Evolutionary conservation across 2,797 vertebrate species (phyloP).

Genomic region (Peromyscus attwateri): DNA sequence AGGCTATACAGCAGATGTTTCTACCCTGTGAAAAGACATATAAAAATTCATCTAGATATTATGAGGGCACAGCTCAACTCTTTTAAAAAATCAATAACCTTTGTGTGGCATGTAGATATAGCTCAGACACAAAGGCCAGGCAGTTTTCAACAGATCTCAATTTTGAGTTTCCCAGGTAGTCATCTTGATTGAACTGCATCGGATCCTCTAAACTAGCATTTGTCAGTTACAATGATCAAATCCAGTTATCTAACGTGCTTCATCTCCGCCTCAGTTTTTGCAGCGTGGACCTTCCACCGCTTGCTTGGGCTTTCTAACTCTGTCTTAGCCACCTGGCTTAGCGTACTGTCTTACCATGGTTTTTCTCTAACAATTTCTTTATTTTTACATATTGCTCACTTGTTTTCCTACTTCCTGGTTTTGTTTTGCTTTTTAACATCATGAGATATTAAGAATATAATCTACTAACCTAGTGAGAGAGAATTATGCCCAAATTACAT

Average conservation of each 20-base stretch:
- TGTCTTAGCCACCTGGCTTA: neutral
- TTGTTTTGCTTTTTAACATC: neutral
- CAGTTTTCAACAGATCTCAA: too few relatives aligned
- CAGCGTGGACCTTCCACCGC: neutral
- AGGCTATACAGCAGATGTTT: neutral
- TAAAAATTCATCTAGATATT: neutral
- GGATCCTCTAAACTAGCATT: neutral
- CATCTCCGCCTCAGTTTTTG: neutral
- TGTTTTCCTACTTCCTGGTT: neutral
- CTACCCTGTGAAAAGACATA: neutral
- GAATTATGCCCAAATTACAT: neutral
- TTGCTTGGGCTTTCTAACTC: neutral
- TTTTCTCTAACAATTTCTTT: neutral
- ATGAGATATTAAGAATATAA: neutral
- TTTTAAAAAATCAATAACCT: neutral
- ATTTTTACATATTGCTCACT: too few relatives aligned
- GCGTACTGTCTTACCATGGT: neutral
- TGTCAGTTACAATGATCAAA: neutral
- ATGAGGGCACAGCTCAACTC: neutral
- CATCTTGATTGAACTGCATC: neutral
- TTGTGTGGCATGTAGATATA: neutral
- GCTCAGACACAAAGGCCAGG: neutral
- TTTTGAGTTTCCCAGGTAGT: neutral
- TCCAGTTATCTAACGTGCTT: too few relatives aligned
- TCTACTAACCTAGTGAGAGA: neutral